Conservation (phyloP, 2,113 vertebrate species). For the Solea solea region DNA sequence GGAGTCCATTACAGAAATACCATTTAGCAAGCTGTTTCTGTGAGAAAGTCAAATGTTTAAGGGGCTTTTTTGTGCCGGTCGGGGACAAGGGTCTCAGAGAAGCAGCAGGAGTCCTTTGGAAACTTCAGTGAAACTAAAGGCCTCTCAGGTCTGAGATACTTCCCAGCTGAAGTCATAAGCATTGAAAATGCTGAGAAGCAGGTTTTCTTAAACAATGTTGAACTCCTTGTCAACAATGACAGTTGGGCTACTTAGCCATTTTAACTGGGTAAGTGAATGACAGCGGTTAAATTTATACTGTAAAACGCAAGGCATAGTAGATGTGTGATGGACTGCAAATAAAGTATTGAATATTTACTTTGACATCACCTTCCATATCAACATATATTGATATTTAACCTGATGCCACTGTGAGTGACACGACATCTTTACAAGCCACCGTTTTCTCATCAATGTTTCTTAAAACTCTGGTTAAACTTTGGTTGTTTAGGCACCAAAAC, state of each 20-base stretch:
- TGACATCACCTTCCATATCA: background rate
- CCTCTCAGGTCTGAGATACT: constrained; percentile 76
- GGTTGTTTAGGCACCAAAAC: background rate
- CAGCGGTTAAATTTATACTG: background rate
- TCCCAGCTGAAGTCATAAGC: constrained; percentile 79
- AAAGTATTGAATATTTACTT: background rate
- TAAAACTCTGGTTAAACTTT: background rate
- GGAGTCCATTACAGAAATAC: constrained; percentile 87
- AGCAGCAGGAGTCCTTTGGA: constrained; percentile 78
- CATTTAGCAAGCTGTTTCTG: constrained; percentile 86
- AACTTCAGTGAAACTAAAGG: constrained; percentile 72
- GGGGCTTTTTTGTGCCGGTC: constrained; percentile 74
- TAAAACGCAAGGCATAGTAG: background rate
- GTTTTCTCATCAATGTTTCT: background rate
- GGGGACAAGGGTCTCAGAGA: constrained; percentile 71
- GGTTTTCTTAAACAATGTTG: constrained; percentile 62
- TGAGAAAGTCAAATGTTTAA: constrained; percentile 86
- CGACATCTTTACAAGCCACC: background rate
- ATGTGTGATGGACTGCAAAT: background rate
- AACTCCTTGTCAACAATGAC: constrained; percentile 68
- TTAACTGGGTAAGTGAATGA: constrained; percentile 53
- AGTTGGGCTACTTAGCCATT: constrained; percentile 60
- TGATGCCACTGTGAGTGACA: background rate
- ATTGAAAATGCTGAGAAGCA: constrained; percentile 74
- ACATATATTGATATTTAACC: background rate